Conservation (phyloP, 2,113 vertebrate genomes). For the Tachysurus vachellii region DNA sequence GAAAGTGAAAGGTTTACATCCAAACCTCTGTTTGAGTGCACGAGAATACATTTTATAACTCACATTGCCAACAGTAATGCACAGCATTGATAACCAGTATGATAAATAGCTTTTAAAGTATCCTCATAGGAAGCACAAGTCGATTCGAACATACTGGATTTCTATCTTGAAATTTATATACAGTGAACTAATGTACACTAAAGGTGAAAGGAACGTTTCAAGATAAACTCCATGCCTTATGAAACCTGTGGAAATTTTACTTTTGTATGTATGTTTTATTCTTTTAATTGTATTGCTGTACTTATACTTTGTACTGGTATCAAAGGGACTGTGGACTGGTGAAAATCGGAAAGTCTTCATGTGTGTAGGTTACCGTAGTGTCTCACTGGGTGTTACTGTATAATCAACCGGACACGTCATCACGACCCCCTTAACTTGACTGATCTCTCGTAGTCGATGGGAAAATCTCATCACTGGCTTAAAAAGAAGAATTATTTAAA, state of each 20-base stretch:
- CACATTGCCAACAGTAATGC: conserved; percentile 39
- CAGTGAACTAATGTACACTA: conserved; percentile 39
- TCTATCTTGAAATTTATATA: conserved; percentile 35
- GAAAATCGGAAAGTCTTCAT: conserved; percentile 61
- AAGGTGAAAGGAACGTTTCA: conserved; percentile 39
- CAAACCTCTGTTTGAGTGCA: conserved; percentile 15
- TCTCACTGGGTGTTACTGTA: conserved; percentile 73
- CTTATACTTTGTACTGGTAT: conserved; percentile 48
- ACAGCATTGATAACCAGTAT: conserved; percentile 26
- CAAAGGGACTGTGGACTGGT: conserved; percentile 60
- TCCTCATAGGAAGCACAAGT: conserved; percentile 46
- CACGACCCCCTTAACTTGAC: conserved; percentile 69
- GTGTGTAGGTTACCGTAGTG: conserved; percentile 66
- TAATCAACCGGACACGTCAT: conserved; percentile 63
- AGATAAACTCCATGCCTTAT: conserved; percentile 70
- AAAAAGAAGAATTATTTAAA: conserved; percentile 52
- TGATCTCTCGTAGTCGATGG: conserved; percentile 75
- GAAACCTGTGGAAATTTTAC: conserved; percentile 65
- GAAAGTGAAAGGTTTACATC: conserved; percentile 37
- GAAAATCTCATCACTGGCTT: conserved; percentile 64
- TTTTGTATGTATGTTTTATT: conserved; percentile 52
- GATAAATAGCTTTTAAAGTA: conserved; percentile 29
- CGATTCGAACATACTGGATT: conserved; percentile 33
- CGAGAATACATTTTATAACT: conserved; percentile 19
- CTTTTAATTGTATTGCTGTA: conserved; percentile 56